A percentile compares a stretch with the other conserved stretches of the same genome.
These are phyloP conservation scores for Acanthoscelides obtectus DNA, from an alignment of 2,888 invertebrate genomes.

Conservation along the genomic window DNA sequence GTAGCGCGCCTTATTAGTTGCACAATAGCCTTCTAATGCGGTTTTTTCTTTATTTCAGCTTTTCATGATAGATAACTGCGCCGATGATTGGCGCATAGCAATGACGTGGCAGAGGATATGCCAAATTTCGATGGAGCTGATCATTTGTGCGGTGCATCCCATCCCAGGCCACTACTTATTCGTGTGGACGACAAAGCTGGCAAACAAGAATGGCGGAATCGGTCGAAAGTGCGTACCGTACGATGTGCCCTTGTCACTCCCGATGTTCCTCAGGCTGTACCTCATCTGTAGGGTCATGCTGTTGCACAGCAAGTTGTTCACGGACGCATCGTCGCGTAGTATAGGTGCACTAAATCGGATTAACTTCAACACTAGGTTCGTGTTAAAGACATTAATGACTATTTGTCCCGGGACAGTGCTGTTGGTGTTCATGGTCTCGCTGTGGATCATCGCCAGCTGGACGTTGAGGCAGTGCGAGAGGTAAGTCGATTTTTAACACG, in stretches of 20 bases:
- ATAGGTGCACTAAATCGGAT: constrained; percentile 97
- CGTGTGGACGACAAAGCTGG: constrained; percentile 93
- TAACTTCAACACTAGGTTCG: constrained; percentile 95
- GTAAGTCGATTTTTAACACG: constrained; percentile 52
- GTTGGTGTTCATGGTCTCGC: constrained; percentile 97
- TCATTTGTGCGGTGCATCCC: constrained; percentile 96
- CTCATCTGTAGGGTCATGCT: constrained; percentile 99
- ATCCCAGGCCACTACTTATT: constrained; percentile 96
- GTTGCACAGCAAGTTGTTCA: constrained; percentile 98
- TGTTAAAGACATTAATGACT: constrained; percentile 93
- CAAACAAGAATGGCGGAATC: constrained; percentile 68
- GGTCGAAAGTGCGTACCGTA: constrained; percentile 75
- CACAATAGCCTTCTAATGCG: no score
- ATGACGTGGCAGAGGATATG: constrained; percentile 97
- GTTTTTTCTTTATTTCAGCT: constrained; percentile 61
- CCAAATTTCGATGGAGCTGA: constrained; percentile 86
- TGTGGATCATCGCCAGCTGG: constrained; percentile 99
- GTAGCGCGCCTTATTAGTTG: no score
- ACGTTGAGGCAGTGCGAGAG: constrained; percentile 97
- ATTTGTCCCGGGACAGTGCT: constrained; percentile 98
- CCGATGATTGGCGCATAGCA: constrained; percentile 99
- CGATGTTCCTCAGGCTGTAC: constrained; percentile 99
- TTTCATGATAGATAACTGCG: constrained; percentile 99
- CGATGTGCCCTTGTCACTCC: constrained; percentile 95
- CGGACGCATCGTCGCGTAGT: constrained; percentile 97